Percentiles rank a stretch among this genome's conserved stretches.
Evolutionary conservation across 1,140 invertebrate species (phyloP).

Genomic region (Xylocopa sonorina): DNA sequence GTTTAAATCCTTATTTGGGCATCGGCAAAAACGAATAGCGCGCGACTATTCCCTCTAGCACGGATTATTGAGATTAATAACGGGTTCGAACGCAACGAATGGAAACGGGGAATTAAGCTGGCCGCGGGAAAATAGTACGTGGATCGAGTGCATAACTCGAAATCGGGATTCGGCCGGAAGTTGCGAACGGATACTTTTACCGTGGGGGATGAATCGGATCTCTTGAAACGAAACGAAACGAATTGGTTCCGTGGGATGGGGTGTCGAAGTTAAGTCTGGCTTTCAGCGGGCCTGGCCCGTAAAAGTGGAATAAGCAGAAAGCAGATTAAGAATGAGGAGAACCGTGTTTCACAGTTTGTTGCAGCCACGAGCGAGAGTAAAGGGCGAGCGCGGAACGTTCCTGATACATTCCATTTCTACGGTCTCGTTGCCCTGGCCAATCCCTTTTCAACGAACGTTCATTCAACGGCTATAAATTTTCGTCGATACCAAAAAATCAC

Average conservation of each 20-base stretch:
- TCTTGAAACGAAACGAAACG: constrained; percentile 24
- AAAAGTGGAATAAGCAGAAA: constrained; percentile 29
- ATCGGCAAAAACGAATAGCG: background rate
- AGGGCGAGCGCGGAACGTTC: background rate
- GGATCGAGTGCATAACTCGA: background rate
- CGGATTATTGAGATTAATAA: constrained; percentile 1
- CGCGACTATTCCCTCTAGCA: background rate
- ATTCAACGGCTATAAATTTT: background rate
- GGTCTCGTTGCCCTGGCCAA: background rate
- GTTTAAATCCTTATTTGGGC: background rate
- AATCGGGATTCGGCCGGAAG: constrained; percentile 9
- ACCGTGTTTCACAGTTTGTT: constrained; percentile 35
- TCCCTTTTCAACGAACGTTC: constrained; percentile 6
- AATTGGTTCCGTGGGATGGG: constrained; percentile 2
- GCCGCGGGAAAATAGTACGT: background rate
- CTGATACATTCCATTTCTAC: background rate
- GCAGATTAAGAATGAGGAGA: constrained; percentile 34
- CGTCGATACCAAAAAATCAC: background rate
- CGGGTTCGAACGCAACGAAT: background rate
- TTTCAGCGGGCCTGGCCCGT: constrained; percentile 3
- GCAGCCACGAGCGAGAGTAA: background rate
- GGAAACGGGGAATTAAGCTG: background rate
- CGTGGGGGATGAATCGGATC: constrained; percentile 18
- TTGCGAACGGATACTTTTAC: constrained; percentile 15
- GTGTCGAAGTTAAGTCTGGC: constrained; percentile 7